Conservation (phyloP, 2,797 vertebrate genomes). For the Urosaurus nigricauda region DNA sequence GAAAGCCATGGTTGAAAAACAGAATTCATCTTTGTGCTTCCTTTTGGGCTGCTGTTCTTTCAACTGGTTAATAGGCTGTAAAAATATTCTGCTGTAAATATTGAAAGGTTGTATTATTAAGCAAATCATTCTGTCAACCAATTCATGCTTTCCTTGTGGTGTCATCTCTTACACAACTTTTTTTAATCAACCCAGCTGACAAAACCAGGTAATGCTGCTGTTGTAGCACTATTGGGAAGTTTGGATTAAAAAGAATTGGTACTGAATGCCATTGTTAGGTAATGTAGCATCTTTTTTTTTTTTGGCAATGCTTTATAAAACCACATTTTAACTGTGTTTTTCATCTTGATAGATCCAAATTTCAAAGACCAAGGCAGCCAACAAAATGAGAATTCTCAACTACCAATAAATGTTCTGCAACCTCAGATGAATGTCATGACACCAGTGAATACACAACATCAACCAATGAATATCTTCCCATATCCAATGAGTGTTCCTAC, state of each 20-base stretch:
- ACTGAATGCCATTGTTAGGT: not conserved
- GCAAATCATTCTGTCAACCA: not conserved
- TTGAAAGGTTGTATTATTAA: not conserved
- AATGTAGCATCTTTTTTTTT: not conserved
- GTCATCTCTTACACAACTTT: not conserved
- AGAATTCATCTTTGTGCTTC: not conserved
- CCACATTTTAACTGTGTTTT: slow-evolving; percentile 26
- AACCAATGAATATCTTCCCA: slow-evolving; percentile 83
- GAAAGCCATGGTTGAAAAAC: not conserved
- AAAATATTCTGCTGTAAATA: not conserved
- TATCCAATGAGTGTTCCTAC: slow-evolving; percentile 86
- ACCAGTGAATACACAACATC: slow-evolving; percentile 79
- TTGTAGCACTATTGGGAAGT: not conserved
- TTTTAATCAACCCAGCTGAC: not conserved
- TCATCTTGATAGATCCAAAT: slow-evolving; percentile 82
- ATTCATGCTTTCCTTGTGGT: not conserved
- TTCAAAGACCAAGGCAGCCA: slow-evolving; percentile 85
- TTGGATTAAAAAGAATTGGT: not conserved
- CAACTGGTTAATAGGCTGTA: too few relatives aligned
- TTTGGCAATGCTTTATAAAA: not conserved
- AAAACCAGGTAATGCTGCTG: not conserved
- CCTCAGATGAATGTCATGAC: slow-evolving; percentile 85
- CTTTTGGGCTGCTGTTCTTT: not conserved
- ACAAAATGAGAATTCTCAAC: slow-evolving; percentile 85
- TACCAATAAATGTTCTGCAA: slow-evolving; percentile 84